A percentile compares a stretch with the other conserved stretches of the same genome.
Evolutionary conservation across 2,888 invertebrate species (phyloP).

Genomic region (Polydrusus pterygomalis): DNA sequence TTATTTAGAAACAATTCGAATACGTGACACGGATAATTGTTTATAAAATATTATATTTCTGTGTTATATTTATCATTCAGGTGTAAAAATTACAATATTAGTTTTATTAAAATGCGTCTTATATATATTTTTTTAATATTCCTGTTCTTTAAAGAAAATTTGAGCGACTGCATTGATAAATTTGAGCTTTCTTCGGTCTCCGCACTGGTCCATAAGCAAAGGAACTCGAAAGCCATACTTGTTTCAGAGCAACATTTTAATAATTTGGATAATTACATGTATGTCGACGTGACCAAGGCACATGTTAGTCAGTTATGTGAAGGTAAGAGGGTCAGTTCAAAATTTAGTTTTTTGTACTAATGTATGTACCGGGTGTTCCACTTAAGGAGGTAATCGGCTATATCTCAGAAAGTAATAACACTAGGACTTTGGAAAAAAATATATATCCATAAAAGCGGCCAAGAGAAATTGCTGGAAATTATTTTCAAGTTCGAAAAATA

Average conservation of each 20-base stretch:
- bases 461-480: no score
- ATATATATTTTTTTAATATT: background rate
- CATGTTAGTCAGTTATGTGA: conserved; percentile 63
- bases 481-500: no score
- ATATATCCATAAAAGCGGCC: no score
- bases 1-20: conserved; percentile 1
- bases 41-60: background rate
- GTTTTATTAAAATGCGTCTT: conserved; percentile 7
- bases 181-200: conserved; percentile 60
- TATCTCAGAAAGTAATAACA: no score
- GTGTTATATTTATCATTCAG: background rate
- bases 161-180: conserved; percentile 54
- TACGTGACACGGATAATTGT: background rate
- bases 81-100: background rate
- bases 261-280: conserved; percentile 55
- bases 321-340: conserved; percentile 45
- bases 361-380: no score
- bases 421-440: no score
- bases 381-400: no score
- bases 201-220: conserved; percentile 53
- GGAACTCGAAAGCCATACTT: conserved; percentile 34
- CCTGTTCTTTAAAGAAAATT: background rate
- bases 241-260: conserved; percentile 54
- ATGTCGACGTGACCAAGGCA: conserved; percentile 60
- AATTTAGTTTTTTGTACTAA: no score